Evolutionary conservation across 1,140 invertebrate species (phyloP), one percentile per base, ranked within the genome.

Genomic region (Lucilia sericata): DNA sequence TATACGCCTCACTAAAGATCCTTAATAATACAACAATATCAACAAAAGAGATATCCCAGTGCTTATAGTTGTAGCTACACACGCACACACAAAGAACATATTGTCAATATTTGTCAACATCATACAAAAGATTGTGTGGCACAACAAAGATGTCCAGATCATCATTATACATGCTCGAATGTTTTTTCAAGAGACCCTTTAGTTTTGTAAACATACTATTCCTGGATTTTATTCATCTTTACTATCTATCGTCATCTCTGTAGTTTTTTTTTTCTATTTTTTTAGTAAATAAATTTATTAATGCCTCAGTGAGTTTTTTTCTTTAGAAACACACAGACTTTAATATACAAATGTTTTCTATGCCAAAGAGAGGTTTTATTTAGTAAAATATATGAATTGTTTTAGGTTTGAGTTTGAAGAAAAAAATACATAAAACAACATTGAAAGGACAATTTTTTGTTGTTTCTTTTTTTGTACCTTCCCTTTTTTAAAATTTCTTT

Each of bases 111-210:
- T 55, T 55, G 51, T 55, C 65, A 60, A 70, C n/a, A 70, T n/a
- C 1, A 7, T 21, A 70, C 65, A 70, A 21, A 70, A 70, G n/a
- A 5, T 42, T 42, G 42, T 10, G 21, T 21, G 19, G 13, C n/a
- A 70, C 19, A 70, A 12, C 51, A 55, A 70, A 70, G 9, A 21
- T 21, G 21, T 2, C 19, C 65, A 70, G 65, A 70, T 70, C 65
- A 70, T 70, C 65, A 70, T 70, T 70, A 70, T 70, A 70, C 10
- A 25, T 10, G 19, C 65, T 70, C n/a, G 19, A 70, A 70, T 70
- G 21, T 21, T 70, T 70, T 70, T 70, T 21, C 65, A 70, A 70
- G 65, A 70, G 65, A 42, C 42, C 65, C 65, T 70, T 70, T 70
- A 21, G 2, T 70, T 21, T 70, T 55, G n/a, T 70, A 19, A 19